A percentile compares a stretch with the other conserved stretches of the same genome.
phyloP scores from a whole-genome alignment of 2,888 invertebrate genomes.

The Bombylius major region DNA sequence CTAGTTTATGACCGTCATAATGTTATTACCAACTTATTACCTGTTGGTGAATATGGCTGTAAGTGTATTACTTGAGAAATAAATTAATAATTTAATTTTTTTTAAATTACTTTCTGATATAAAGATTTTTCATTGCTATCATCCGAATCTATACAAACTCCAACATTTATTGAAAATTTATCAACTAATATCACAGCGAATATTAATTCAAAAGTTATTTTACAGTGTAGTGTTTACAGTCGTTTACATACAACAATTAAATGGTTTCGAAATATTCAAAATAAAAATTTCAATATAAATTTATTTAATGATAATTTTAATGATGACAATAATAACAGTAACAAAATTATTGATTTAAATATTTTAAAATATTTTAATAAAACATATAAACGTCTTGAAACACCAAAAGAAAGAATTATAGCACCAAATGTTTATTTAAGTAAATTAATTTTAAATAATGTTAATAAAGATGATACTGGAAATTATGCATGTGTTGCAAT shows the following conservation, averaged over 20 bases:
- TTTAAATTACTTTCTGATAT: too few relatives aligned
- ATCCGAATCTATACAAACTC: slow-evolving; percentile 25
- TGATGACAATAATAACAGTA: slow-evolving; percentile 3
- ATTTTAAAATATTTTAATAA: slow-evolving; percentile 23
- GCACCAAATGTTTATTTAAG: slow-evolving; percentile 30
- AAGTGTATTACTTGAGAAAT: too few relatives aligned
- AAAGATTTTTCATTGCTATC: too few relatives aligned
- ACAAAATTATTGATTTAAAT: not conserved
- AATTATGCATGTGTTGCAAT: slow-evolving; percentile 33
- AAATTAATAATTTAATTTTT: too few relatives aligned
- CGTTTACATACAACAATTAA: slow-evolving; percentile 29
- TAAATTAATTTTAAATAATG: slow-evolving; percentile 28
- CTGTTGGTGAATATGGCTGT: too few relatives aligned
- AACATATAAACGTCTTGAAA: slow-evolving; percentile 27
- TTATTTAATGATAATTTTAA: not conserved
- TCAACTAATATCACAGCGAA: slow-evolving; percentile 25
- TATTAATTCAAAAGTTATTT: slow-evolving; percentile 25
- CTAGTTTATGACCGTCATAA: too few relatives aligned
- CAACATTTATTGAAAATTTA: slow-evolving; percentile 28
- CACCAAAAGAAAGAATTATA: slow-evolving; percentile 28
- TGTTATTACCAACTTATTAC: too few relatives aligned
- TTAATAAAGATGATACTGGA: slow-evolving; percentile 25
- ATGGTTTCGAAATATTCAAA: slow-evolving; percentile 28
- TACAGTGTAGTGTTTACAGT: slow-evolving; percentile 33
- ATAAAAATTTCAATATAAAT: not conserved